Percentiles rank a stretch among this genome's conserved stretches.
These are phyloP conservation scores for Galbula dea DNA, from an alignment of 2,113 vertebrate genomes.

Conservation along the genomic window DNA sequence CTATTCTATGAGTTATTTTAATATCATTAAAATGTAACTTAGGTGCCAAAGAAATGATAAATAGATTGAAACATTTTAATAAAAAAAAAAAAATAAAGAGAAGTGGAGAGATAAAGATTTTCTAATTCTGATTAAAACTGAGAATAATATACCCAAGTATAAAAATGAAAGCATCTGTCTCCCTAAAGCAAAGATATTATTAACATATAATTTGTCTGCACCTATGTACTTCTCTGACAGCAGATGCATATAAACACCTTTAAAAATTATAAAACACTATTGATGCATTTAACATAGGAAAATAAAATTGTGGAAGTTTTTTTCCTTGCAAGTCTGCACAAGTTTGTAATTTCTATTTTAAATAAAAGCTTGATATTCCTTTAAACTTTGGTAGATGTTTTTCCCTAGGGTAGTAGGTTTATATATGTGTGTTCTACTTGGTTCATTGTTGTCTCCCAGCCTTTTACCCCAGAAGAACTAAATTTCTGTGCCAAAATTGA, in stretches of 20 bases:
- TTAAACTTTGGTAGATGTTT: background rate
- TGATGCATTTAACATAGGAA: background rate
- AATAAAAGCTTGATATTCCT: background rate
- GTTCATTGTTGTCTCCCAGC: background rate
- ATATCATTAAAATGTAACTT: background rate
- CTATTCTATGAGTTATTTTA: background rate
- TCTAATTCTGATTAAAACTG: background rate
- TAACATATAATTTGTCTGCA: background rate
- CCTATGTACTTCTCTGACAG: background rate
- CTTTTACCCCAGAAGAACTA: background rate
- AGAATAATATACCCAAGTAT: background rate
- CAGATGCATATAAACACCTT: background rate
- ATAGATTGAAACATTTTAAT: background rate
- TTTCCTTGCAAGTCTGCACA: background rate
- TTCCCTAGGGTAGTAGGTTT: background rate
- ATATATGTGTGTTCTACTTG: fast-evolving
- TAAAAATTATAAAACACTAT: background rate
- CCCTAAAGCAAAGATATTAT: background rate
- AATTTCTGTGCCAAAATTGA: background rate
- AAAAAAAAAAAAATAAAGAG: too few relatives aligned
- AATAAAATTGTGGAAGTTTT: background rate
- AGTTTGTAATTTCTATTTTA: background rate
- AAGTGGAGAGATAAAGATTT: fast-evolving
- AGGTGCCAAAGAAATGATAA: background rate
- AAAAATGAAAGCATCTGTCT: background rate